Conservation (phyloP, 2,888 invertebrate species). For the Augiades crinisus region DNA sequence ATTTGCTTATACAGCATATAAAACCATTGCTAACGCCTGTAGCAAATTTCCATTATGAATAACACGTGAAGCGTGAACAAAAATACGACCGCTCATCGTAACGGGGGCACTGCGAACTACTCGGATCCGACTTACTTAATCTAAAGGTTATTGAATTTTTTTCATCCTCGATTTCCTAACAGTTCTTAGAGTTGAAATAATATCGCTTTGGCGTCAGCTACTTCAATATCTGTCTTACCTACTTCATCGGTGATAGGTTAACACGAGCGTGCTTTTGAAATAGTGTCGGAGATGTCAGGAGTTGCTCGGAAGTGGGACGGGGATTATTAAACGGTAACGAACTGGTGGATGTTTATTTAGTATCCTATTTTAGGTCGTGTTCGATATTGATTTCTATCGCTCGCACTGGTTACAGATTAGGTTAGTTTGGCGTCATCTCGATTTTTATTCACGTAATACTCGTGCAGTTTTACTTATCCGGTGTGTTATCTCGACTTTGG, state of each 20-base stretch:
- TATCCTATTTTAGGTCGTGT: too few relatives aligned
- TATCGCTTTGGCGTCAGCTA: conserved; percentile 13
- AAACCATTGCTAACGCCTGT: too few relatives aligned
- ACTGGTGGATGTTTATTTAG: neutral
- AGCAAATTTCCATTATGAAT: neutral
- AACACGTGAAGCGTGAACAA: neutral
- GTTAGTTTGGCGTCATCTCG: too few relatives aligned
- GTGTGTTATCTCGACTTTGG: too few relatives aligned
- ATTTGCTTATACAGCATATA: too few relatives aligned
- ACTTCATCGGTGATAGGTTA: conserved; percentile 21
- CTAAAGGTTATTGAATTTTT: conserved; percentile 19
- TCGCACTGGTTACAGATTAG: too few relatives aligned
- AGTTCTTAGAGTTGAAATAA: conserved; percentile 15
- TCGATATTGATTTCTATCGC: too few relatives aligned
- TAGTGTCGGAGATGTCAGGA: conserved; percentile 22
- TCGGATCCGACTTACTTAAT: conserved; percentile 4
- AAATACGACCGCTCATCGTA: neutral
- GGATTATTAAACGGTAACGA: conserved; percentile 18
- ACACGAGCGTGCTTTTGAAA: conserved; percentile 20
- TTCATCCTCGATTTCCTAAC: conserved; percentile 10
- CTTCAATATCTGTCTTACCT: conserved; percentile 26
- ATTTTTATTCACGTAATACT: too few relatives aligned
- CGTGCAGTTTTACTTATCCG: too few relatives aligned
- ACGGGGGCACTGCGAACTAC: neutral
- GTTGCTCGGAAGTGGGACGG: neutral